phyloP scores from a whole-genome alignment of 2,888 invertebrate species.

The Octonoba sinensis region DNA sequence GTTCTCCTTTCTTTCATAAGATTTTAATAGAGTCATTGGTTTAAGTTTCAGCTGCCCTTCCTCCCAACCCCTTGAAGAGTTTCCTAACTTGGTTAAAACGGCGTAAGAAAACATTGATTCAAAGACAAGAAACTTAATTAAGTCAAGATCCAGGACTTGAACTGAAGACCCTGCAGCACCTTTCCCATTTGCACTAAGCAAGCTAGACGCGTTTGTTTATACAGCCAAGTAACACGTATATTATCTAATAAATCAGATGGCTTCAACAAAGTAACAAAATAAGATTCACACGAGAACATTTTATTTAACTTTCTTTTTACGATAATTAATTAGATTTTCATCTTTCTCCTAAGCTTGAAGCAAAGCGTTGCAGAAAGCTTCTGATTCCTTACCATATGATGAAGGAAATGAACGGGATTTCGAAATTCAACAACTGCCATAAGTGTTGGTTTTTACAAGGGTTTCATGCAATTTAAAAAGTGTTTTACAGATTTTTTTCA shows the following conservation, averaged over 20 bases:
- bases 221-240: conserved; percentile 56
- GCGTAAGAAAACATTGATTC: conserved; percentile 61
- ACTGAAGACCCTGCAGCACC: conserved; percentile 35
- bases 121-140: conserved; percentile 63
- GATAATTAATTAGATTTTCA: conserved; percentile 62
- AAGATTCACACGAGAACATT: conserved; percentile 41
- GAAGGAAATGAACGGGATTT: too few relatives aligned
- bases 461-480: too few relatives aligned
- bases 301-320: conserved; percentile 63
- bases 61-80: conserved; percentile 42
- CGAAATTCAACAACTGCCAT: too few relatives aligned
- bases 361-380: not conserved
- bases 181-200: conserved; percentile 52
- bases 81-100: conserved; percentile 58
- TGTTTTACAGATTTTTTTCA: too few relatives aligned
- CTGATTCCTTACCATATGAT: too few relatives aligned
- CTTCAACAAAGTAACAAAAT: conserved; percentile 57
- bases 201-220: conserved; percentile 51
- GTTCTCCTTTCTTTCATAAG: too few relatives aligned
- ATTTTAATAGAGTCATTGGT: not conserved
- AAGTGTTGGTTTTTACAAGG: too few relatives aligned
- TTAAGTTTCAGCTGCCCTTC: conserved; percentile 44
- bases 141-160: conserved; percentile 44
- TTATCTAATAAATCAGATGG: conserved; percentile 62
- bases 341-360: conserved; percentile 33